Evolutionary conservation across 2,113 vertebrate species (phyloP), one percentile per base, ranked within the genome.

Genomic region (Semicossyphus pulcher): DNA sequence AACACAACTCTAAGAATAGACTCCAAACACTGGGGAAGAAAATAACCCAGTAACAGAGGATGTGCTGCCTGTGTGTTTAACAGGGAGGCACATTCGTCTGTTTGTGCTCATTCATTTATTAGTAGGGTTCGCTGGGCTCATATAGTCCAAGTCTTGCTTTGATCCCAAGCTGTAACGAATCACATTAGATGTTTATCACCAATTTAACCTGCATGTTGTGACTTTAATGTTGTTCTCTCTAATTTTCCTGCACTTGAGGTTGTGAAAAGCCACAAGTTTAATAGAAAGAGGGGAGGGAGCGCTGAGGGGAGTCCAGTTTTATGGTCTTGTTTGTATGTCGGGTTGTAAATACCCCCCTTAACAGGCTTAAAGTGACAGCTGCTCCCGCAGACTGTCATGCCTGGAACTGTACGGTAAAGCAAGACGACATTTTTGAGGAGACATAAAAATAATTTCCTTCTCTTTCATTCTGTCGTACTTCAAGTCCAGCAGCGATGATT

Each of bases 1-100:
- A 88, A 86, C 88, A 86, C 58, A 16, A 20, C 28, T 64, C 84
- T 61, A 12, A 81, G 70, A 90, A 92, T 91, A 91, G 91, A 72
- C 56, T 29, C 76, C 78, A 90, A 91, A 91, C 86, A 88, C 88
- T 83, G 26, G 81, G 83, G 77, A 70, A 76, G 83, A 88, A 90
- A 89, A 86, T 84, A 86, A 79, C 85, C 65, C 52, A 62, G 83
- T 80, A 61, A 81, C 73, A 78, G 80, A 51, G 65, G 72, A 0
- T 39, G 52, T n/a, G 29, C 25, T 63, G 42, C n/a, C 42, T 11
- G 48, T 39, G n/a, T 25, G 47, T 18, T 44, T 34, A 10, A 45
- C 12, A 65, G 36, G 61, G 29, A 51, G 36, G n/a, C 36, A 31
- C 7, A 57, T 23, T 34, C 64, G n/a, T 49, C 29, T 41, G 23